These are phyloP conservation scores for Jordanella pulchra DNA, from an alignment of 2,797 vertebrate species.

Conservation along the genomic window DNA sequence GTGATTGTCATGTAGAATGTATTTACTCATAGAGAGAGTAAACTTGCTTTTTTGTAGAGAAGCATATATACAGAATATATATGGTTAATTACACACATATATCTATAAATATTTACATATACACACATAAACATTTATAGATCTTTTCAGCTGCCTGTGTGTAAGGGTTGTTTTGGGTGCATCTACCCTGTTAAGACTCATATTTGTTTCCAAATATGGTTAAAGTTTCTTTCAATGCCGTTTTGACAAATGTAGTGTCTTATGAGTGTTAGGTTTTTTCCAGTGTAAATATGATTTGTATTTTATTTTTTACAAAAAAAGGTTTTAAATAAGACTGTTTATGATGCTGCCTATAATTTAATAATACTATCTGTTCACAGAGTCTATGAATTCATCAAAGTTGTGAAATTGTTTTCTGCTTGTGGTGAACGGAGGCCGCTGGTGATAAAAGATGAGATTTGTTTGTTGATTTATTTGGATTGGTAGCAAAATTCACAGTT, in stretches of 20 bases:
- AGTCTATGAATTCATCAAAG: constrained; percentile 50
- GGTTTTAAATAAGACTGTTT: constrained; percentile 49
- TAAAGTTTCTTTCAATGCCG: constrained; percentile 39
- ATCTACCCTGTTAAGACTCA: constrained; percentile 59
- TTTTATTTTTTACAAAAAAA: constrained; percentile 51
- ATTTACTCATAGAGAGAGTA: constrained; percentile 78
- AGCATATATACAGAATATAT: constrained; percentile 76
- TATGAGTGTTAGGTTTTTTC: constrained; percentile 54
- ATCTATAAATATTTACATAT: constrained; percentile 55
- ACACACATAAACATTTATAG: constrained; percentile 61
- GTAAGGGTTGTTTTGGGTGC: constrained; percentile 64
- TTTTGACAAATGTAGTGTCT: constrained; percentile 55
- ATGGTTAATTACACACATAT: constrained; percentile 67
- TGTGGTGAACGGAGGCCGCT: constrained; percentile 43
- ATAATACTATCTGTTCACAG: constrained; percentile 58
- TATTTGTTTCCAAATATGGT: constrained; percentile 31
- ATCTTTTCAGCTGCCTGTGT: constrained; percentile 67
- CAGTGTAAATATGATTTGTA: constrained; percentile 74
- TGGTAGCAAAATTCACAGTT: constrained; percentile 75
- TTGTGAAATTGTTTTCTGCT: constrained; percentile 59
- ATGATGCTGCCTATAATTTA: constrained; percentile 61
- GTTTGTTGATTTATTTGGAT: constrained; percentile 64
- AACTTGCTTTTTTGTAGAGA: constrained; percentile 77
- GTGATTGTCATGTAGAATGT: constrained; percentile 82
- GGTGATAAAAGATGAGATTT: constrained; percentile 35